These are phyloP conservation scores for Corythornis madagascariensis DNA, from an alignment of 2,113 vertebrate genomes.

Conservation along the genomic window DNA sequence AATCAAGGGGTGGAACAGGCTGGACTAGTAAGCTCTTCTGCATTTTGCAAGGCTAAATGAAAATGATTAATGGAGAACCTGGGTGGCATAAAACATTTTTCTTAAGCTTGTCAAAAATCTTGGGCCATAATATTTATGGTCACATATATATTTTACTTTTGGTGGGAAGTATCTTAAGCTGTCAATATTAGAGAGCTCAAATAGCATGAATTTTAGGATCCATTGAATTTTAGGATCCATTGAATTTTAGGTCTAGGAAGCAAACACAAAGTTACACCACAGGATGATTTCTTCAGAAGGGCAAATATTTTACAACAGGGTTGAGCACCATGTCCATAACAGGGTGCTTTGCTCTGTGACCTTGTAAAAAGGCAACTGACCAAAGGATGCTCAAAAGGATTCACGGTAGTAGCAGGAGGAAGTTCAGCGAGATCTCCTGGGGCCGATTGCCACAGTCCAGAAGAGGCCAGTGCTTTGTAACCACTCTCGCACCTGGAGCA, in stretches of 20 bases:
- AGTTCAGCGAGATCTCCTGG: rapidly evolving
- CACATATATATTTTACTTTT: neutral
- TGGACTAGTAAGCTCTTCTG: neutral
- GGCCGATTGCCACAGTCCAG: neutral
- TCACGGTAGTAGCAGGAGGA: rapidly evolving
- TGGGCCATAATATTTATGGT: neutral
- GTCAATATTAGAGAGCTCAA: neutral
- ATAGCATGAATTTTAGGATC: neutral
- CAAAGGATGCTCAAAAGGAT: neutral
- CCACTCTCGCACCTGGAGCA: neutral
- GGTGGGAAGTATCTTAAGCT: neutral
- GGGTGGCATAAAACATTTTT: neutral
- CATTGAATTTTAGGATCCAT: neutral
- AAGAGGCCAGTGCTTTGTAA: neutral
- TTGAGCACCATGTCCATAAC: neutral
- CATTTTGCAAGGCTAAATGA: neutral
- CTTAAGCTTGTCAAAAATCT: neutral
- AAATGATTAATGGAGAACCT: neutral
- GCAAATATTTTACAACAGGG: neutral
- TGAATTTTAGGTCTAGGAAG: neutral
- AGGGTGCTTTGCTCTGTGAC: neutral
- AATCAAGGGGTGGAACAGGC: neutral
- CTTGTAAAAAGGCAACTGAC: neutral
- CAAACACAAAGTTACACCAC: neutral
- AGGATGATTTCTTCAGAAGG: neutral